A percentile compares a stretch with the other conserved stretches of the same genome.
These are phyloP conservation scores for Lagodon rhomboides DNA, from an alignment of 2,797 vertebrate species.

Conservation along the genomic window DNA sequence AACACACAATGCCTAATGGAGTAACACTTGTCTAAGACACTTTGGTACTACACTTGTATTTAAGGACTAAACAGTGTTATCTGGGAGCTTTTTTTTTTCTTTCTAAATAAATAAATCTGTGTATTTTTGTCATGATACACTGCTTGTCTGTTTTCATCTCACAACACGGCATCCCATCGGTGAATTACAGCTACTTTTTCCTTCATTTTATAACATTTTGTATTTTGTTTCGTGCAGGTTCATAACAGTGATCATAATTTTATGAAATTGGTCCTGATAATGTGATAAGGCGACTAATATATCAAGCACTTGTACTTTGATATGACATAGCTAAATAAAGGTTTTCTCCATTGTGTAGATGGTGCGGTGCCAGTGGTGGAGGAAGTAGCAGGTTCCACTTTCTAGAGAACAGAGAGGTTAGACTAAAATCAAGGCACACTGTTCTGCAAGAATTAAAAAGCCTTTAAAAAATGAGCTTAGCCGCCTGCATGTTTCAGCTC, in stretches of 20 bases:
- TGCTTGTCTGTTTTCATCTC: constrained; percentile 27
- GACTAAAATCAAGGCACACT: no score
- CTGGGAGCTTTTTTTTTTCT: constrained; percentile 68
- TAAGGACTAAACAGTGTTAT: constrained; percentile 82
- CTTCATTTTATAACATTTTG: neutral
- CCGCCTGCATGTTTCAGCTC: no score
- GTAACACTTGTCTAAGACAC: constrained; percentile 48
- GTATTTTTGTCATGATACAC: constrained; percentile 77
- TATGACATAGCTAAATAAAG: neutral
- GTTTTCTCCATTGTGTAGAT: neutral
- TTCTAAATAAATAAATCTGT: constrained; percentile 83
- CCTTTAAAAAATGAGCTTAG: no score
- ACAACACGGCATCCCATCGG: neutral
- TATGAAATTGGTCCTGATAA: no score
- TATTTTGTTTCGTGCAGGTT: neutral
- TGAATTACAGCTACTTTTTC: neutral
- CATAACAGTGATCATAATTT: no score
- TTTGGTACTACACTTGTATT: constrained; percentile 75
- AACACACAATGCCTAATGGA: constrained; percentile 53
- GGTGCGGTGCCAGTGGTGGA: neutral
- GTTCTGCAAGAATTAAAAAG: no score
- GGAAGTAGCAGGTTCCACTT: neutral
- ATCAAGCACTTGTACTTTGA: fast-evolving
- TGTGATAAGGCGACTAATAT: neutral
- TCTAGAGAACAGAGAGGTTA: no score